Percentiles rank a stretch among this genome's conserved stretches.
Conservation (phyloP, 1,140 invertebrate genomes). For the Tetragnatha versicolor region DNA sequence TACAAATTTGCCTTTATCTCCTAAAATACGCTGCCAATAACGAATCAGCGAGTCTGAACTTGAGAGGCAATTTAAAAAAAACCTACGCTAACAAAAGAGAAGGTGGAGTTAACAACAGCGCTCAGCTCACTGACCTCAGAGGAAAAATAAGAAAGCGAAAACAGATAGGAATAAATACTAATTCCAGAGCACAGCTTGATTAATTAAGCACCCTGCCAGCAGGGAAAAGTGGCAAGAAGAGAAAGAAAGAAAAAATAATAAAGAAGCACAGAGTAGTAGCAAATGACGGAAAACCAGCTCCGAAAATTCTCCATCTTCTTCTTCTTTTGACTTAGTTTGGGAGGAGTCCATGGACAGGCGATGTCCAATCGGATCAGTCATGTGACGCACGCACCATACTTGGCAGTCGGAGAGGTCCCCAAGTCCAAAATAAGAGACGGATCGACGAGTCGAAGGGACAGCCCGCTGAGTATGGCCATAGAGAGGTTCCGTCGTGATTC, state of each 20-base stretch:
- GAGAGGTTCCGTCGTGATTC: no score
- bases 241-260: conserved; percentile 8
- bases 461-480: no score
- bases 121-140: no score
- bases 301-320: conserved; percentile 29
- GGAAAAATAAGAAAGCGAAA: no score
- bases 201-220: conserved; percentile 26
- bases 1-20: no score
- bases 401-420: conserved; percentile 3
- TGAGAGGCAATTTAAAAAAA: no score
- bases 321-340: conserved; percentile 11
- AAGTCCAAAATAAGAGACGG: conserved; percentile 39
- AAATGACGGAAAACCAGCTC: conserved; percentile 51
- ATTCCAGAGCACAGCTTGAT: conserved; percentile 17
- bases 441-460: no score
- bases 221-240: conserved; percentile 13
- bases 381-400: conserved; percentile 28
- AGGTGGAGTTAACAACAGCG: no score
- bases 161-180: no score
- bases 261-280: conserved; percentile 2
- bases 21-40: no score
- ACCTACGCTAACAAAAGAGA: no score
- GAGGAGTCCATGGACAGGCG: conserved; percentile 30
- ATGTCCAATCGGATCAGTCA: conserved; percentile 38
- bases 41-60: no score